phyloP scores from a whole-genome alignment of 2,888 invertebrate genomes.

The Epinotia nisella region DNA sequence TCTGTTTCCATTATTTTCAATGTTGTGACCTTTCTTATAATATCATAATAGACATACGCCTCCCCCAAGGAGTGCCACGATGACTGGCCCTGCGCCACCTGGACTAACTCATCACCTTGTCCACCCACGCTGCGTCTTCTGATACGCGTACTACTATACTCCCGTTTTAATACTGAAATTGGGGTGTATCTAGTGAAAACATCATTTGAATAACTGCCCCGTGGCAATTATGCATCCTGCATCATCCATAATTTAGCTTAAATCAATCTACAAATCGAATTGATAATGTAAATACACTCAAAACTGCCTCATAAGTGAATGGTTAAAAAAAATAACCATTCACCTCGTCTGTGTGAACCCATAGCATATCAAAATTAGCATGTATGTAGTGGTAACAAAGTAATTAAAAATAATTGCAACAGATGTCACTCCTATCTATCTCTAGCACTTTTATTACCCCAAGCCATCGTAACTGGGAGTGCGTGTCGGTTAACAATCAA shows the following conservation, averaged over 20 bases:
- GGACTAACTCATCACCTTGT: too few relatives aligned
- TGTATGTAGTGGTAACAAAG: background rate
- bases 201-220: background rate
- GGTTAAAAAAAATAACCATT: too few relatives aligned
- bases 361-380: background rate
- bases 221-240: background rate
- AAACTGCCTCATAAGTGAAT: background rate
- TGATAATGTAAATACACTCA: background rate
- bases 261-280: background rate
- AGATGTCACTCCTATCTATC: constrained; percentile 20
- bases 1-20: constrained; percentile 13
- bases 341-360: background rate
- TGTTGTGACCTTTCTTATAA: background rate
- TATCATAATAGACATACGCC: too few relatives aligned
- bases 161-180: background rate
- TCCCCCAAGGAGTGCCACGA: too few relatives aligned
- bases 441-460: background rate
- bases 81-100: too few relatives aligned
- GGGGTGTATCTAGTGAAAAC: background rate
- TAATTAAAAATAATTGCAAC: constrained; percentile 1
- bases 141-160: too few relatives aligned
- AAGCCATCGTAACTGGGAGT: background rate
- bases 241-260: background rate
- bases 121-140: too few relatives aligned
- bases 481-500: constrained; percentile 1